Evolutionary conservation across 2,888 invertebrate genomes (phyloP), one percentile per base, ranked within the genome.

Genomic region (Coecobrya sp.): DNA sequence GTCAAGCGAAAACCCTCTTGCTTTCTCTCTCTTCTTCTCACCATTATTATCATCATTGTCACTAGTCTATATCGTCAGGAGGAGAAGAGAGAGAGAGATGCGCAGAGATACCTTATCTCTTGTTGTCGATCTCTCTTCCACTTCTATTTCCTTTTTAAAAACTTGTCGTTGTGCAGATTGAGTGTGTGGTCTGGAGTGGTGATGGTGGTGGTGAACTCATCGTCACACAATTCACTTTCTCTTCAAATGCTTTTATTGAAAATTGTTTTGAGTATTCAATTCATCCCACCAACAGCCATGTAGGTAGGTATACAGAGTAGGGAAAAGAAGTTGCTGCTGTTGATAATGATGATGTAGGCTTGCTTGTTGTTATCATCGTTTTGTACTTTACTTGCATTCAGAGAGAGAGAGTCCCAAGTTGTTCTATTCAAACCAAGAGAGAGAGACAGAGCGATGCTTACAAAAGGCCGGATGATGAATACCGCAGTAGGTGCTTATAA

Each of bases 1-100:
- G 86, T 86, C 86, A 86, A 5, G 10, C 59, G 19, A 82, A 82
- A 55, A 25, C 70, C n/a, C n/a, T n/a, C n/a, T 68, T 22, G n/a
- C 55, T 82, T 8, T 81, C 55, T 22, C 27, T 19, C 36, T 55
- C n/a, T 19, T 25, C 55, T 22, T 4, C 81, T 55, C 82, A 1
- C 19, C 82, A 25, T 82, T 25, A 62, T 82, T 30, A 5, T 55
- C 13, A 19, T 59, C 27, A 65, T 65, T 19, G 4, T 65, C 27
- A 5, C 36, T 36, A 7, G 3, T 65, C 27, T 4, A 42, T 42
- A 45, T 42, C 73, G 19, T 22, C 73, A 73, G 13, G 13, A 73
- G 19, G 8, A 73, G 4, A 45, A n/a, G 30, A 73, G 0, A 4
- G 8, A 36, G 1, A 27, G 27, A 59, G 11, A 59, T 19, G 0